phyloP scores from a whole-genome alignment of 2,888 invertebrate species.

The Calephelis perditalis region DNA sequence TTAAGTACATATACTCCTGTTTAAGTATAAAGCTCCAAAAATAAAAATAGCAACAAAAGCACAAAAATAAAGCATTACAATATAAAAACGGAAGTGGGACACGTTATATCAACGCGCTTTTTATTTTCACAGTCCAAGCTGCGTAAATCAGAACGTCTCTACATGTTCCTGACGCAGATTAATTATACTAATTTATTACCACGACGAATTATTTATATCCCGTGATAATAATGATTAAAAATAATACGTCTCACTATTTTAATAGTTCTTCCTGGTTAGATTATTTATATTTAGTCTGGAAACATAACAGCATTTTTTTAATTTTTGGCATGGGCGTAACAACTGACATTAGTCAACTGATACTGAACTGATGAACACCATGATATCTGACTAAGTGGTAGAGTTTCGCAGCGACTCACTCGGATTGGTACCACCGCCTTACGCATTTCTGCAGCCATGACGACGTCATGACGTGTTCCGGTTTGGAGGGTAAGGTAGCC shows the following conservation, averaged over 20 bases:
- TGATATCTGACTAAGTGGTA: too few species aligned
- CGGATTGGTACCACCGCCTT: too few species aligned
- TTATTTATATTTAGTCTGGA: not conserved
- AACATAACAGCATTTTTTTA: too few species aligned
- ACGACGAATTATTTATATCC: conserved; percentile 8
- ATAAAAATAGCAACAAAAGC: not conserved
- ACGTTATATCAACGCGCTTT: conserved; percentile 16
- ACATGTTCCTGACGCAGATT: conserved; percentile 9
- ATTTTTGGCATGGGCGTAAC: too few species aligned
- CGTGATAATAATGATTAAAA: conserved; percentile 10
- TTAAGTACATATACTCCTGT: not conserved
- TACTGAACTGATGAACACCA: too few species aligned
- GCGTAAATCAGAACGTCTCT: conserved; percentile 9
- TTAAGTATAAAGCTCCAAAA: not conserved
- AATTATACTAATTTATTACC: conserved; percentile 10
- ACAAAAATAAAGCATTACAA: not conserved
- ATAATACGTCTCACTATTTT: conserved; percentile 7
- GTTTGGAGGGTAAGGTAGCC: too few species aligned
- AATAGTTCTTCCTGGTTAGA: conserved; percentile 9
- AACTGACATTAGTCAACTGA: too few species aligned
- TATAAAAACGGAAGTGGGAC: conserved; percentile 40
- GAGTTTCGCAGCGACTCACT: too few species aligned
- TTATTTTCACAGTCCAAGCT: conserved; percentile 4
- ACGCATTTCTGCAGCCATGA: too few species aligned
- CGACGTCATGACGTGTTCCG: too few species aligned